Conservation (phyloP, 2,113 vertebrate species). For the Oreocharis arfaki region DNA sequence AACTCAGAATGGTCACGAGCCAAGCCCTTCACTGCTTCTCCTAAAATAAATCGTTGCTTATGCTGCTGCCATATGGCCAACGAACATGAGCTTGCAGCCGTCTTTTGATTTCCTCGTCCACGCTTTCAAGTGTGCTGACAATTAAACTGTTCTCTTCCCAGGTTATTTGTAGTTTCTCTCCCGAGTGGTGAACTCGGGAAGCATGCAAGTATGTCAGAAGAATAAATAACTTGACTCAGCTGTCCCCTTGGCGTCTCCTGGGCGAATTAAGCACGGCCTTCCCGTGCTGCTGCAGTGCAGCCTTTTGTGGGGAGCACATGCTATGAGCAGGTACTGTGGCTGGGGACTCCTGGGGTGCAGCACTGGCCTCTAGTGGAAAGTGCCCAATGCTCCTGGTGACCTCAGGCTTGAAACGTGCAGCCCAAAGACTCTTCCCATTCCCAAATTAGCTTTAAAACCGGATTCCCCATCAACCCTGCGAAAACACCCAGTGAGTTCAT, state of each 20-base stretch:
- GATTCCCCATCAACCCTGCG: background rate
- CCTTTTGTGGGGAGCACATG: background rate
- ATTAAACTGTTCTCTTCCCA: background rate
- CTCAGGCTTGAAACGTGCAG: background rate
- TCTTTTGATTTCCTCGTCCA: background rate
- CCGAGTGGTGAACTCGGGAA: background rate
- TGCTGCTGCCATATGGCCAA: constrained; percentile 23
- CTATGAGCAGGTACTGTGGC: fast-evolving
- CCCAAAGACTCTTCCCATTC: background rate
- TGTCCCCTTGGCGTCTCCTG: background rate
- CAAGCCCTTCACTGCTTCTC: background rate
- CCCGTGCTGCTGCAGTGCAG: fast-evolving
- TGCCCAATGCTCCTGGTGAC: background rate
- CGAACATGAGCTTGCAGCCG: background rate
- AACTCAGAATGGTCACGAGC: background rate
- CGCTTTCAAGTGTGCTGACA: background rate
- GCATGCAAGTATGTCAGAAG: background rate
- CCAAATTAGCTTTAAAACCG: background rate
- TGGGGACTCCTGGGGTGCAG: background rate
- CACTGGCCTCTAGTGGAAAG: background rate
- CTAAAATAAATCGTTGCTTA: constrained; percentile 20
- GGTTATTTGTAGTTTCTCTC: background rate
- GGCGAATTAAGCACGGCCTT: background rate
- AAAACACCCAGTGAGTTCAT: background rate
- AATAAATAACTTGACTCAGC: background rate